A percentile compares a stretch with the other conserved stretches of the same genome.
Conservation (phyloP, 2,113 vertebrate species). For the Salvelinus alpinus region DNA sequence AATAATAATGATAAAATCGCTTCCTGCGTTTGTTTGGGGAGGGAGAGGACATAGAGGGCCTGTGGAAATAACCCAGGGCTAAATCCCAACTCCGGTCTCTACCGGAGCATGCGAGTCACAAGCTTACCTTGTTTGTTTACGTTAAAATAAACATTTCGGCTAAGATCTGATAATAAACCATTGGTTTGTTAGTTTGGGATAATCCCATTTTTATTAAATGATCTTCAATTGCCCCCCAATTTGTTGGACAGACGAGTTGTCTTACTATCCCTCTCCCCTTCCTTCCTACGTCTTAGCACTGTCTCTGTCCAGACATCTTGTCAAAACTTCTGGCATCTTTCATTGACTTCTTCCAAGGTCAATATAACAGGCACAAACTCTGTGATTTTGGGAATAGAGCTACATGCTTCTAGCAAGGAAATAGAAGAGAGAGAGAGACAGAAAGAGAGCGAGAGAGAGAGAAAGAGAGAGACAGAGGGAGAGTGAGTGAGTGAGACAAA, state of each 20-base stretch:
- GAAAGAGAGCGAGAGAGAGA: no score
- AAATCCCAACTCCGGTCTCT: no score
- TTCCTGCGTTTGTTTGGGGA: constrained; percentile 11
- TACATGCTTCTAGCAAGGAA: no score
- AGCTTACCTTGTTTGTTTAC: background rate
- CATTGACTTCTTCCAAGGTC: background rate
- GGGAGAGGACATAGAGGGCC: background rate
- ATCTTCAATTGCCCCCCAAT: constrained; percentile 25
- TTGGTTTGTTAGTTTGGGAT: background rate
- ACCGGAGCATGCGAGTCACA: background rate
- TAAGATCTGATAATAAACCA: background rate
- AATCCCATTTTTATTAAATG: constrained; percentile 15
- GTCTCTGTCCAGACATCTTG: background rate
- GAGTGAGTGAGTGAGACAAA: no score
- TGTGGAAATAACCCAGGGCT: background rate
- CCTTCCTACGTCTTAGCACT: background rate
- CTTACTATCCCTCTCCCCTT: background rate
- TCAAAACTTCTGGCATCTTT: background rate
- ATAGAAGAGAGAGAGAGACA: no score
- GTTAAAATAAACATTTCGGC: background rate
- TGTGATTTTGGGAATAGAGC: no score
- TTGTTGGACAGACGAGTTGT: background rate
- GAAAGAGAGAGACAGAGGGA: no score
- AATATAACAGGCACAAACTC: no score
- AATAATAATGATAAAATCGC: background rate